A percentile compares a stretch with the other conserved stretches of the same genome.
These are phyloP conservation scores for Globodera rostochiensis DNA, from an alignment of 1,140 invertebrate genomes.

Conservation along the genomic window DNA sequence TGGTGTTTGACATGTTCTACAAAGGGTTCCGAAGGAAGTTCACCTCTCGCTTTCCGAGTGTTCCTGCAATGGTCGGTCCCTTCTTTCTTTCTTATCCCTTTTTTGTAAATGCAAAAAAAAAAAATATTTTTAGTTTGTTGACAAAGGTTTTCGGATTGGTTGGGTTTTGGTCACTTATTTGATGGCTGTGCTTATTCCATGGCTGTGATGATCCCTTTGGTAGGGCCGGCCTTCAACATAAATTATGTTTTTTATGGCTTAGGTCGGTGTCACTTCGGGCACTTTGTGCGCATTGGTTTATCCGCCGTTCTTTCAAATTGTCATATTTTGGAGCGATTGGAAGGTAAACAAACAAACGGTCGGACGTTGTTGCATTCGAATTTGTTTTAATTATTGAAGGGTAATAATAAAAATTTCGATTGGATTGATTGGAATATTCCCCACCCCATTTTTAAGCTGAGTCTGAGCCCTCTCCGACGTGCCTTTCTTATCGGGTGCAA, in stretches of 20 bases:
- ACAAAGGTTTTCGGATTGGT: slow-evolving; percentile 64
- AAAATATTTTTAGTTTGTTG: slow-evolving; percentile 48
- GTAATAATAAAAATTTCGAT: not conserved
- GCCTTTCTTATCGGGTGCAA: slow-evolving; percentile 56
- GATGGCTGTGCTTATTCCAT: slow-evolving; percentile 74
- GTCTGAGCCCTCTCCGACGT: slow-evolving; percentile 50
- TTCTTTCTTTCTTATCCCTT: not conserved
- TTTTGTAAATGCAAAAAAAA: no score
- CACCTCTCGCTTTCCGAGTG: slow-evolving; percentile 55
- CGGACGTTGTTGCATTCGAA: not conserved
- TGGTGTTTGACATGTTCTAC: slow-evolving; percentile 66
- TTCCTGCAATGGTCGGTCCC: slow-evolving; percentile 40
- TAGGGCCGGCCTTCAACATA: slow-evolving; percentile 74
- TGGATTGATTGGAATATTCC: not conserved
- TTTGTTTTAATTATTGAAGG: no score
- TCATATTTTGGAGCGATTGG: slow-evolving; percentile 69
- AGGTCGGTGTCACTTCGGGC: slow-evolving; percentile 79
- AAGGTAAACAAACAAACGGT: slow-evolving; percentile 48
- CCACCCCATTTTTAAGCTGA: slow-evolving; percentile 47
- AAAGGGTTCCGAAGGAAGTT: slow-evolving; percentile 63
- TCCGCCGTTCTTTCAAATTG: slow-evolving; percentile 85
- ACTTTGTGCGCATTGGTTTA: slow-evolving; percentile 85
- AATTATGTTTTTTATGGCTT: slow-evolving; percentile 82
- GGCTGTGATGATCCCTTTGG: slow-evolving; percentile 84
- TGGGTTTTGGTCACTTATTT: slow-evolving; percentile 69